phyloP scores from a whole-genome alignment of 2,113 vertebrate genomes.

The Rana temporaria region DNA sequence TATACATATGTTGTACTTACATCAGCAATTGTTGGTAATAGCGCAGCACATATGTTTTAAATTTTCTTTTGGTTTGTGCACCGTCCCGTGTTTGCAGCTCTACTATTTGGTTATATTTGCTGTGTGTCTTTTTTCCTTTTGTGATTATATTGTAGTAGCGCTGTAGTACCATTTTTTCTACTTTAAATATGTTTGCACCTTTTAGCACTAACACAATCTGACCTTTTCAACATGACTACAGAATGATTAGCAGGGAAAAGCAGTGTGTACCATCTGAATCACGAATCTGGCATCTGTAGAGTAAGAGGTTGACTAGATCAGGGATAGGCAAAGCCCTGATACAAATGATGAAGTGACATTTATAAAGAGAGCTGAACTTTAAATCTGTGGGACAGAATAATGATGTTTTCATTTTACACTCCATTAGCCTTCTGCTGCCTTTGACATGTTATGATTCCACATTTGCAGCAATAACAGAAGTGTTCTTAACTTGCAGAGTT shows the following conservation, averaged over 20 bases:
- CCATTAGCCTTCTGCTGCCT: constrained; percentile 32
- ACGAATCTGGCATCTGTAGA: background rate
- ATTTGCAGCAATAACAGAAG: background rate
- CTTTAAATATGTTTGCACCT: no score
- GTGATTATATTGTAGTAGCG: no score
- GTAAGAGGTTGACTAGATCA: background rate
- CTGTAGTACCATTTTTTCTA: no score
- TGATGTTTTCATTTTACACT: constrained; percentile 37
- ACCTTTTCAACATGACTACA: no score
- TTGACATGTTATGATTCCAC: constrained; percentile 36
- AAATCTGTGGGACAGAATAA: constrained; percentile 23
- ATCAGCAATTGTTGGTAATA: no score
- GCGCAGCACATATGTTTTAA: no score
- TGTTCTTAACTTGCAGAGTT: background rate
- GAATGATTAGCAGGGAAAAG: background rate
- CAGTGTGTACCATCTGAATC: background rate
- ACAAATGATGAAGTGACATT: constrained; percentile 46
- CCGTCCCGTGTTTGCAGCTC: no score
- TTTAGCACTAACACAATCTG: no score
- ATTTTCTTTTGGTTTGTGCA: no score
- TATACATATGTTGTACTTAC: no score
- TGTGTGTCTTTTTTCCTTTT: no score
- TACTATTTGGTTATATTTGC: no score
- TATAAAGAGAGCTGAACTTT: constrained; percentile 39
- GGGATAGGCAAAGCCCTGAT: constrained; percentile 9